A percentile compares a stretch with the other conserved stretches of the same genome.
phyloP scores from a whole-genome alignment of 2,797 vertebrate genomes.

The Brachymystax lenok region DNA sequence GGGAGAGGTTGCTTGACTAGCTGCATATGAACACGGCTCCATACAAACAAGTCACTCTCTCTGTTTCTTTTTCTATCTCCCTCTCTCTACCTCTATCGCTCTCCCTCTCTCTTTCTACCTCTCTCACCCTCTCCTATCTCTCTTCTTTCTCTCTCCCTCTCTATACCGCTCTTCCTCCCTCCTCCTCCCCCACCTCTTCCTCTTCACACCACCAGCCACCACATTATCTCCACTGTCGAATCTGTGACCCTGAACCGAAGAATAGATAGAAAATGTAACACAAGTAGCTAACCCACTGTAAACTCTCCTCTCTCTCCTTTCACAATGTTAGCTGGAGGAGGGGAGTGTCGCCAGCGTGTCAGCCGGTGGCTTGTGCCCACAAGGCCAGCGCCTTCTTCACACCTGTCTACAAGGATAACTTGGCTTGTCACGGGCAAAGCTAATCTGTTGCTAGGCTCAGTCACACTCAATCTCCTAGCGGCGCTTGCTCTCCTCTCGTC shows the following conservation, averaged over 20 bases:
- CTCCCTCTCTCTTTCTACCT: too few relatives aligned
- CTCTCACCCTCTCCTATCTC: too few relatives aligned
- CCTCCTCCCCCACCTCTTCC: slow-evolving; percentile 9
- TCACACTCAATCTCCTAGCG: slow-evolving; percentile 75
- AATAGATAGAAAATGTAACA: slow-evolving; percentile 48
- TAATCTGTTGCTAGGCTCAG: slow-evolving; percentile 81
- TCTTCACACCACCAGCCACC: slow-evolving; percentile 41
- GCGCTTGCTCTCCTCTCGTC: slow-evolving; percentile 44
- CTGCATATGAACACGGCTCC: background rate
- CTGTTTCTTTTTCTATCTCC: background rate
- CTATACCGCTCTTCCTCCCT: too few relatives aligned
- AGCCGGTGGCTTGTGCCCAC: slow-evolving; percentile 69
- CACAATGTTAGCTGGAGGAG: slow-evolving; percentile 30
- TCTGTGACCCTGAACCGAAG: too few relatives aligned
- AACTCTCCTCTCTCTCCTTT: slow-evolving; percentile 23
- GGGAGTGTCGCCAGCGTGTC: slow-evolving; percentile 47
- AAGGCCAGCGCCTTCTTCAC: slow-evolving; percentile 77
- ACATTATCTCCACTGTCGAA: slow-evolving; percentile 46
- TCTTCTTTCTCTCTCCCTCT: too few relatives aligned
- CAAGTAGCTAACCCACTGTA: slow-evolving; percentile 51
- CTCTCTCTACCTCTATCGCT: background rate
- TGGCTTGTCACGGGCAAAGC: slow-evolving; percentile 72
- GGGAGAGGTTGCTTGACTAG: slow-evolving; percentile 37
- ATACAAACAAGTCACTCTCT: background rate
- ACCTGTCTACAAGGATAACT: slow-evolving; percentile 80